Base-by-base conservation (phyloP, 2,888 invertebrate genomes). In the Neoascia interrupta region DNA sequence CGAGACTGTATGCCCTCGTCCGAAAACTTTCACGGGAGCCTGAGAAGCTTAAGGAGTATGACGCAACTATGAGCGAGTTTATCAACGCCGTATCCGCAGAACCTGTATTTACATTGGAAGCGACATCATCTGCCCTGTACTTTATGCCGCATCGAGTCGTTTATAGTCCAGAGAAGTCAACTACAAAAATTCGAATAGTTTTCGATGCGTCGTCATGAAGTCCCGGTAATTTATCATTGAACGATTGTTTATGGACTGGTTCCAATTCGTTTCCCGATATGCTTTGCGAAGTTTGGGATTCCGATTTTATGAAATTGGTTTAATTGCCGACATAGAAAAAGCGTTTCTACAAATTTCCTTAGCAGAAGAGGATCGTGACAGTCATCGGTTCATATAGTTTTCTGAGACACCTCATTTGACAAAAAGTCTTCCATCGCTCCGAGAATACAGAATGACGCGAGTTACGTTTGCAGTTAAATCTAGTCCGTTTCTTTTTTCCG, bases 231-330 rank as follows among this genome's bases (percentile, higher is more conserved):
- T 15, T 41, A 13, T 47, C 39, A 28, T 47, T 66, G 19, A 66
- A 66, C 34, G 45, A 56, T 47, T 56, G 18, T 15, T 28, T 66
- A n/a, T 66, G 19, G 23, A 36, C 43, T 11, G 69, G 51, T 4
- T 43, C 51, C 3, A 69, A 69, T 37, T 23, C 53, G 15, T 28
- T 69, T 18, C 53, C 47, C 6, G 53, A 69, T 19, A 49, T 69
- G 1, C 10, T 60, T 5, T 60, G 13, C 15, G 58, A n/a, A n/a
- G 16, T 6, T 51, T 69, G 13, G 16, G 69, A 6, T 1, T 51
- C 3, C 54, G 49, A n/a, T 80, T 69, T 10, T 72, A 81, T 19
- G 5, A 26, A 36, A 60, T 51, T 13, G 51, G 16, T n/a, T n/a
- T 66, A 5, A 37, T 56, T 4, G 58, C 49, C 5, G 53, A 70